Percentiles rank a stretch among this genome's conserved stretches.
phyloP scores from a whole-genome alignment of 2,797 vertebrate genomes.

The Thalassophryne amazonica region DNA sequence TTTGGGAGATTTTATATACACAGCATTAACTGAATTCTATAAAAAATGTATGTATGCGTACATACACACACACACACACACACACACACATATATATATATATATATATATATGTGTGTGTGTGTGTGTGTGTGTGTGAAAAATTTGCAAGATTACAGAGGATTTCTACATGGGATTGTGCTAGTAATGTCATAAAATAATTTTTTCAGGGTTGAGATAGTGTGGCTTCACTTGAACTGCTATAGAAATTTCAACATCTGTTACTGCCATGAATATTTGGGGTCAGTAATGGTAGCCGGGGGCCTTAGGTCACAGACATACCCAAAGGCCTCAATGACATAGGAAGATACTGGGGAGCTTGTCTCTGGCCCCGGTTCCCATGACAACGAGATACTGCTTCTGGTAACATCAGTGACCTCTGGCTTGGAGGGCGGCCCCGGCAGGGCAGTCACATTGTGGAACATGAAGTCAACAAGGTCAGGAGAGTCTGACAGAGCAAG shows the following conservation, averaged over 20 bases:
- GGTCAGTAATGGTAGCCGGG: constrained; percentile 58
- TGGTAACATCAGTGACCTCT: constrained; percentile 93
- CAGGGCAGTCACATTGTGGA: constrained; percentile 86
- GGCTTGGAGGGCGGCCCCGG: constrained; percentile 92
- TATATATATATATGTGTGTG: no score
- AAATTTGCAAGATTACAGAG: no score
- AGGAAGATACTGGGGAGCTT: constrained; percentile 84
- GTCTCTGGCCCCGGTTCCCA: constrained; percentile 88
- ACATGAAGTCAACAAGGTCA: constrained; percentile 86
- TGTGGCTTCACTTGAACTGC: constrained; percentile 15
- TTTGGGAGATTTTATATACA: no score
- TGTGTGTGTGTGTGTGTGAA: no score
- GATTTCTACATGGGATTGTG: no score
- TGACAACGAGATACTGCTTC: constrained; percentile 94
- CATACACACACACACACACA: no score
- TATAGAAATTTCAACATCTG: constrained; percentile 56
- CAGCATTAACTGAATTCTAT: no score
- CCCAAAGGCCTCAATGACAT: constrained; percentile 98
- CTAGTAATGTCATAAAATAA: no score
- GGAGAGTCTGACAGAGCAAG: constrained; percentile 79
- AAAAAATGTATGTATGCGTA: no score
- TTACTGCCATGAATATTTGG: constrained; percentile 50
- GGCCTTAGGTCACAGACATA: constrained; percentile 75
- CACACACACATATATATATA: no score
- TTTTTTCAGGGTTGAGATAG: constrained; percentile 5